Evolutionary conservation across 1,140 invertebrate genomes (phyloP).

Genomic region (Diorhabda carinulata): DNA sequence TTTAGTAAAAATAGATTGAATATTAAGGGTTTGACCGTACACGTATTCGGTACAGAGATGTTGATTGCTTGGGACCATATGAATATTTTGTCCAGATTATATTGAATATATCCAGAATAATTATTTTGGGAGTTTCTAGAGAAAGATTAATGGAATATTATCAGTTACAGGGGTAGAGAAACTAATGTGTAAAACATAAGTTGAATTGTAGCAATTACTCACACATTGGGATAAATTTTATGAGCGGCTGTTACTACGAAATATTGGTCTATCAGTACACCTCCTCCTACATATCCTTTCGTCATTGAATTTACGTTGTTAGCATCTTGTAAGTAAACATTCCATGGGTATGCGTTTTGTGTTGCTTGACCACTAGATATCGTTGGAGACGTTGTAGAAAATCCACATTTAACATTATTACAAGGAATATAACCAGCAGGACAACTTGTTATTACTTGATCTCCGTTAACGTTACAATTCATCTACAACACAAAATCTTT

Average conservation of each 20-base stretch:
- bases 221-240: slow-evolving; percentile 26
- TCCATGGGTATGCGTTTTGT: slow-evolving; percentile 37
- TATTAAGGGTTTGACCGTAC: neutral
- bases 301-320: slow-evolving; percentile 10
- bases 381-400: slow-evolving; percentile 14
- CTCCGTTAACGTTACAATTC: no score
- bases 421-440: slow-evolving; percentile 23
- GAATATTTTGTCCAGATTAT: neutral
- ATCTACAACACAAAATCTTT: no score
- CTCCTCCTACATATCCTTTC: slow-evolving; percentile 37
- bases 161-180: neutral
- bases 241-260: slow-evolving; percentile 40
- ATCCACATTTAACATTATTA: slow-evolving; percentile 23
- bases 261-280: slow-evolving; percentile 35
- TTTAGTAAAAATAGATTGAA: no score
- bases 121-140: neutral
- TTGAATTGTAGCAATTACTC: neutral
- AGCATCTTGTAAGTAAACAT: slow-evolving; percentile 32
- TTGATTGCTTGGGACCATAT: neutral
- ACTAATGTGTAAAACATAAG: slow-evolving; percentile 26
- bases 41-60: neutral
- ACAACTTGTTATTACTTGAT: slow-evolving; percentile 6
- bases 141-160: neutral
- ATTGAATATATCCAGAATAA: neutral
- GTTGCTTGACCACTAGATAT: slow-evolving; percentile 31